Evolutionary conservation across 2,113 vertebrate species (phyloP).

Genomic region (Myiozetetes cayanensis): DNA sequence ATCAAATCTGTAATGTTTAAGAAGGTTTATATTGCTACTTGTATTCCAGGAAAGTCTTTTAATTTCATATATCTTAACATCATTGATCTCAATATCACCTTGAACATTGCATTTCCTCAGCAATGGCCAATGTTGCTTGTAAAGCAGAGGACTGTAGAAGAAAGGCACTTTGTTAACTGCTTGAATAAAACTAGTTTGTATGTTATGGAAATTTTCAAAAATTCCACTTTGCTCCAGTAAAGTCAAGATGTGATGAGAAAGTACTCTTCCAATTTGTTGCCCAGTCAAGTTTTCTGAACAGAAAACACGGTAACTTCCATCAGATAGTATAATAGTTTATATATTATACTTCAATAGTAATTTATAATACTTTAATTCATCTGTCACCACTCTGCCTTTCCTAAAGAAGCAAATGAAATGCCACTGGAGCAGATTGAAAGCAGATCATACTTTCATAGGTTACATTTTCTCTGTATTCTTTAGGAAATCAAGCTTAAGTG

Average conservation of each 20-base stretch:
- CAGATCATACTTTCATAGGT: background rate
- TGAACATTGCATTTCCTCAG: background rate
- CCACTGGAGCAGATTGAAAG: background rate
- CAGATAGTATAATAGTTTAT: background rate
- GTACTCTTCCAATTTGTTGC: background rate
- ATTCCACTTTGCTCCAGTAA: background rate
- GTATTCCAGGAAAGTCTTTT: background rate
- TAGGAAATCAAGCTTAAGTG: background rate
- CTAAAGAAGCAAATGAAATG: background rate
- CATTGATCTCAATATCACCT: background rate
- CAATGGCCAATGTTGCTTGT: background rate
- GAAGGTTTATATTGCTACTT: background rate
- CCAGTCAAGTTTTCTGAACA: background rate
- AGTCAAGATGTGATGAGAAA: background rate
- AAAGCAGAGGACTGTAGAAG: background rate
- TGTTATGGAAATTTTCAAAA: background rate
- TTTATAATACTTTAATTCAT: background rate
- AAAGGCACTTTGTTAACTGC: background rate
- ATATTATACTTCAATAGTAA: background rate
- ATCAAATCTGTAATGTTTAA: background rate
- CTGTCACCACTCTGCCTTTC: background rate
- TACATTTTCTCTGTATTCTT: background rate
- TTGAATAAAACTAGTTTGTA: background rate
- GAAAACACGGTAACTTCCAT: background rate
- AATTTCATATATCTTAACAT: background rate